These are phyloP conservation scores for Choloepus hoffmanni DNA, from an alignment of 2,113 vertebrate species.

Conservation along the genomic window DNA sequence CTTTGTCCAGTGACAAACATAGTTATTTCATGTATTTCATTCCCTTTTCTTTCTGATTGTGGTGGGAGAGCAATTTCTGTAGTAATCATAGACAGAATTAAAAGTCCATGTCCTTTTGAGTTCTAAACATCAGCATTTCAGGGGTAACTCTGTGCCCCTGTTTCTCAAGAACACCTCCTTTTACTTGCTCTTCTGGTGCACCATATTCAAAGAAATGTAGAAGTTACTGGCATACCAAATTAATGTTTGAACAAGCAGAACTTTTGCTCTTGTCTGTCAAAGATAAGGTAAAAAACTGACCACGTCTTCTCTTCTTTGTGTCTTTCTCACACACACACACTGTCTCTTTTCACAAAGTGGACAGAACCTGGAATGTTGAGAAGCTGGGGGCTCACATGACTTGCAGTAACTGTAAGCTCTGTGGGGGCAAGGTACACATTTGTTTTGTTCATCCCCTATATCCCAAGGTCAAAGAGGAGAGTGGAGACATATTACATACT, in stretches of 20 bases:
- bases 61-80: neutral
- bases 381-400: neutral
- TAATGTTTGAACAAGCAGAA: neutral
- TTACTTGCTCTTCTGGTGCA: neutral
- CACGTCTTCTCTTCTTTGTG: neutral
- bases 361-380: neutral
- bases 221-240: neutral
- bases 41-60: neutral
- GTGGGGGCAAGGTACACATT: neutral
- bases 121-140: neutral
- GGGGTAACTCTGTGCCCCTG: neutral
- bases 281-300: conserved; percentile 2
- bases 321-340: neutral
- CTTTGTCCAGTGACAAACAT: neutral
- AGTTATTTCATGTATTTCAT: neutral
- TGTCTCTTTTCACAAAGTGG: neutral
- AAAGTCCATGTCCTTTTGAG: conserved; percentile 9
- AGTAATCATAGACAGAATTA: neutral
- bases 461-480: neutral
- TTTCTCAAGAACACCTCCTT: neutral
- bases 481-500: neutral
- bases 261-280: conserved; percentile 28
- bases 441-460: neutral
- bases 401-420: neutral
- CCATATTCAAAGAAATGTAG: neutral